phyloP scores from a whole-genome alignment of 2,113 vertebrate genomes.

The Lipotes vexillifer region DNA sequence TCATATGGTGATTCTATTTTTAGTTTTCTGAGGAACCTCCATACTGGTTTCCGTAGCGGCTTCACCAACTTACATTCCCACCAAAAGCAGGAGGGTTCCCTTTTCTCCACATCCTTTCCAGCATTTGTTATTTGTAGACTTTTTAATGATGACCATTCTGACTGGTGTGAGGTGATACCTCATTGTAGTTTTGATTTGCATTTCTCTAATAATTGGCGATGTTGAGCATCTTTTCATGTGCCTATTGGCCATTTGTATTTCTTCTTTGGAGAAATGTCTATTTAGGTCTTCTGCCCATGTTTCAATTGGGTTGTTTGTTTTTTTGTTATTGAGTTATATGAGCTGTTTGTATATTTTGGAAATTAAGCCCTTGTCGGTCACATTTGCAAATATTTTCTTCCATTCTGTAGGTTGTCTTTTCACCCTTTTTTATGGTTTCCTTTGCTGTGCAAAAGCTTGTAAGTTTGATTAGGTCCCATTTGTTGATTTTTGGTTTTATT shows the following conservation, averaged over 20 bases:
- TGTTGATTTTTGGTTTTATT: not conserved
- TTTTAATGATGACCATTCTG: no score
- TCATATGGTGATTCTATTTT: no score
- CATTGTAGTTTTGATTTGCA: no score
- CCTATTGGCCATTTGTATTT: not conserved
- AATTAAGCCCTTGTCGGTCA: not conserved
- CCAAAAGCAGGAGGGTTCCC: no score
- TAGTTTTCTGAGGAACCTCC: no score
- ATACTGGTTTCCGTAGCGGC: no score
- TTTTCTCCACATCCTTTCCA: no score
- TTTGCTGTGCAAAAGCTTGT: not conserved
- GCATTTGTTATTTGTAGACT: no score
- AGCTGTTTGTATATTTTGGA: not conserved
- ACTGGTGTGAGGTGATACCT: no score
- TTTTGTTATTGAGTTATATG: not conserved
- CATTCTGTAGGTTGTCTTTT: not conserved
- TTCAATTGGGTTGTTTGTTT: not conserved
- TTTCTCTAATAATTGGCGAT: no score
- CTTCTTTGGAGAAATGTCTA: not conserved
- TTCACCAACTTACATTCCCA: no score
- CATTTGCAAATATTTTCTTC: not conserved
- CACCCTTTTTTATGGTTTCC: accelerated
- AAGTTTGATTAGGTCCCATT: not conserved
- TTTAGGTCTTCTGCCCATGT: not conserved
- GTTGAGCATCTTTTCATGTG: not conserved